Evolutionary conservation across 1,140 invertebrate species (phyloP).

Genomic region (Sinella curviseta): DNA sequence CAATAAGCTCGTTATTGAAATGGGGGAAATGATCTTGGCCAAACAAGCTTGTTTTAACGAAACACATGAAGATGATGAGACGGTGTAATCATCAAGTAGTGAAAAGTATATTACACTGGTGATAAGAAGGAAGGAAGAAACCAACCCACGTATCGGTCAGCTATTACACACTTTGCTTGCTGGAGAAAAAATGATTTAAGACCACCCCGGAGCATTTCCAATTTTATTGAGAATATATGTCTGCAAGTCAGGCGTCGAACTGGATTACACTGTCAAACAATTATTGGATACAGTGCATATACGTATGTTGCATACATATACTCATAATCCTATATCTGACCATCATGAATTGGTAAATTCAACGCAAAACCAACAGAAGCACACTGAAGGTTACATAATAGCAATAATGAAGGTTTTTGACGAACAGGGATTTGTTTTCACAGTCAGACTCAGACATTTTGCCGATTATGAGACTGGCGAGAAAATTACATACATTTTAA

Average conservation of each 20-base stretch:
- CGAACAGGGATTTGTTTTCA: background rate
- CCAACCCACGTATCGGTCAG: background rate
- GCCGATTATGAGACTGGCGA: background rate
- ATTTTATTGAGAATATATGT: conserved; percentile 7
- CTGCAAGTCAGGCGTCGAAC: conserved; percentile 8
- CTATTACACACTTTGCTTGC: background rate
- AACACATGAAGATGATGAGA: background rate
- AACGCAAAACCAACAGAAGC: background rate
- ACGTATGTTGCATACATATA: too few relatives aligned
- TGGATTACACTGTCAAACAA: background rate
- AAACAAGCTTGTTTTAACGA: background rate
- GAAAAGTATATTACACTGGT: conserved; percentile 25
- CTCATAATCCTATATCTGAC: background rate
- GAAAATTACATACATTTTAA: background rate
- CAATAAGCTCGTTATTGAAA: background rate
- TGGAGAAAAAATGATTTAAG: conserved; percentile 17
- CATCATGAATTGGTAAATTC: background rate
- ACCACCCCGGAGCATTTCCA: conserved; percentile 21
- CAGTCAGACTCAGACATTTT: conserved; percentile 1
- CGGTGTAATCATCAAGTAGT: background rate
- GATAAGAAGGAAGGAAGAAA: conserved; percentile 22
- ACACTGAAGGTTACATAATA: background rate
- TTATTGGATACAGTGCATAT: too few relatives aligned
- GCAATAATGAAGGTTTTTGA: background rate
- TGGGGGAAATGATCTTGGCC: background rate